Conservation (phyloP, 2,113 vertebrate species). For the Dascyllus trimaculatus region DNA sequence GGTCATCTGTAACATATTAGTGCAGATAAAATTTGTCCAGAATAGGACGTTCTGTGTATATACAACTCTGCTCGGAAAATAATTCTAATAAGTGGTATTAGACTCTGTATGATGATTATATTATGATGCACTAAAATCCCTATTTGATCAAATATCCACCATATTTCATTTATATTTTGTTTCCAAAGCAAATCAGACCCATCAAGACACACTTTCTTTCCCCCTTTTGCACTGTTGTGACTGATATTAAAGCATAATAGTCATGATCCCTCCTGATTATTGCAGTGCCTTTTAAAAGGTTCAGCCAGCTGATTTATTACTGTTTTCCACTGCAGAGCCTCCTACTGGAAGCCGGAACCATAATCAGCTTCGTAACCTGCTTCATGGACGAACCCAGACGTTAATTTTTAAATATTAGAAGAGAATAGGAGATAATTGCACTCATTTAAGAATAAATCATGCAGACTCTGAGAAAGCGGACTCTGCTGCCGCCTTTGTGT, state of each 20-base stretch:
- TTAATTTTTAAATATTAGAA: background rate
- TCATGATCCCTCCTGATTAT: background rate
- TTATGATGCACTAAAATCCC: background rate
- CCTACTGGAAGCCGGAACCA: background rate
- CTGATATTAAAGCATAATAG: no score
- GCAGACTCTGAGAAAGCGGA: background rate
- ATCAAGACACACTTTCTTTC: background rate
- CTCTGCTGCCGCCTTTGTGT: background rate
- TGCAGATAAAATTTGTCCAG: no score
- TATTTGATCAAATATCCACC: no score
- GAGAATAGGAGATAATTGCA: background rate
- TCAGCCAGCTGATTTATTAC: constrained; percentile 17
- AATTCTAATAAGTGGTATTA: no score
- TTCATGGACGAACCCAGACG: background rate
- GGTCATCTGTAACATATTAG: no score
- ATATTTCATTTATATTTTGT: no score
- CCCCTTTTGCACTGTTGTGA: no score
- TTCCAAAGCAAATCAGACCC: background rate
- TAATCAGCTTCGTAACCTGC: background rate
- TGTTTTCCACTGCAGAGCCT: constrained; percentile 15
- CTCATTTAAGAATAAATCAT: background rate
- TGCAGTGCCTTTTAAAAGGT: background rate
- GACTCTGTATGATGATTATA: no score
- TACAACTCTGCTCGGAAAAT: no score
- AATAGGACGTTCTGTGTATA: no score